These are phyloP conservation scores for Drosophila bocqueti DNA, from an alignment of 1,140 invertebrate species.

Conservation along the genomic window DNA sequence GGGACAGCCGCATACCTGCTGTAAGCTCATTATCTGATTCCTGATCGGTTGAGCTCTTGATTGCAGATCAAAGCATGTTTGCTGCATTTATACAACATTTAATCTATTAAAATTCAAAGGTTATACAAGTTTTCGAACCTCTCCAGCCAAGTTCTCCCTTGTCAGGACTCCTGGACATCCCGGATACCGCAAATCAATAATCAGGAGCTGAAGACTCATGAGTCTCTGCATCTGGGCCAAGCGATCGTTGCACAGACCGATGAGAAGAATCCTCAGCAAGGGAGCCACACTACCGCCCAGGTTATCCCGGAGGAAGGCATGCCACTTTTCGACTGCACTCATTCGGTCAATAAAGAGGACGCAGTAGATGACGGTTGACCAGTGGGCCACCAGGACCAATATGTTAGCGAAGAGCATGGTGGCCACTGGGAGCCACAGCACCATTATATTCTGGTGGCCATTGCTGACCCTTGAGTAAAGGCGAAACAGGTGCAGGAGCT, in stretches of 20 bases:
- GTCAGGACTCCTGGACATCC: background rate
- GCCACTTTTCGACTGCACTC: conserved; percentile 1
- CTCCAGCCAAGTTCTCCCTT: background rate
- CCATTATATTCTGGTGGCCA: background rate
- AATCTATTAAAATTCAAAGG: background rate
- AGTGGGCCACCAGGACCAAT: background rate
- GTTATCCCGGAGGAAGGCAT: background rate
- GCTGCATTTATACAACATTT: background rate
- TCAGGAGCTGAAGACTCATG: conserved; percentile 7
- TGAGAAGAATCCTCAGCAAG: conserved; percentile 13
- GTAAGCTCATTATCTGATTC: conserved; percentile 20
- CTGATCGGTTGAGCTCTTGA: conserved; percentile 9
- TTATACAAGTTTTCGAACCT: background rate
- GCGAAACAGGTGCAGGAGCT: background rate
- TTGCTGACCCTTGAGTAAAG: conserved; percentile 22
- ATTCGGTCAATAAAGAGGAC: background rate
- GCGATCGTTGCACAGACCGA: conserved; percentile 20
- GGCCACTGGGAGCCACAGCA: conserved; percentile 30
- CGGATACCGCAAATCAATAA: conserved; percentile 5
- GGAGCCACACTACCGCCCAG: conserved; percentile 10
- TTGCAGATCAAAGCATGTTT: conserved; percentile 12
- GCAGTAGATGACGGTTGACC: conserved; percentile 8
- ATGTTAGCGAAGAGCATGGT: conserved; percentile 22
- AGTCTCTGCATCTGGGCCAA: conserved; percentile 5
- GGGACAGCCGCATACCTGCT: conserved; percentile 20